These are phyloP conservation scores for Dexiosoma caninum DNA, from an alignment of 2,888 invertebrate genomes.

Conservation along the genomic window DNA sequence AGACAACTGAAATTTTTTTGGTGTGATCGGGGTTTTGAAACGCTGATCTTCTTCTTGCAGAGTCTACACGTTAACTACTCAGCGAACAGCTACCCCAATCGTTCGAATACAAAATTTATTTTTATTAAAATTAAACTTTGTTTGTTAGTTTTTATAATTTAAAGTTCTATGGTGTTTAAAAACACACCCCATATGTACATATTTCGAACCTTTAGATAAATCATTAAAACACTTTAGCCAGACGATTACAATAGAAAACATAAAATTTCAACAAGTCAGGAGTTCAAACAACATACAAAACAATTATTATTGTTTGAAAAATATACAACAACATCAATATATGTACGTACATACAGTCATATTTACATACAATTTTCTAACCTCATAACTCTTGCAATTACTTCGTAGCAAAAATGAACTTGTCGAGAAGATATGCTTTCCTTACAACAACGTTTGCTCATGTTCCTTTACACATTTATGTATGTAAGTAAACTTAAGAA, in stretches of 20 bases:
- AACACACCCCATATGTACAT: too few relatives aligned
- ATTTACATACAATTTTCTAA: conserved; percentile 31
- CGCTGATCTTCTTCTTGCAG: too few relatives aligned
- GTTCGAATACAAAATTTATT: too few relatives aligned
- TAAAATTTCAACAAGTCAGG: conserved; percentile 8
- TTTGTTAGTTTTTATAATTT: too few relatives aligned
- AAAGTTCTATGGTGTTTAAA: too few relatives aligned
- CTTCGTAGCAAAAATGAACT: conserved; percentile 23
- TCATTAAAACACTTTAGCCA: conserved; percentile 49
- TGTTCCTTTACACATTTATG: neutral
- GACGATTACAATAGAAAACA: conserved; percentile 23
- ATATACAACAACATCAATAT: conserved; percentile 10
- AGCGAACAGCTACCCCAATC: too few relatives aligned
- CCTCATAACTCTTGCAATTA: conserved; percentile 60
- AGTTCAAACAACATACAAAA: conserved; percentile 39
- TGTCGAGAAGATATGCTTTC: conserved; percentile 52
- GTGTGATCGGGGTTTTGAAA: too few relatives aligned
- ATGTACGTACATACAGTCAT: neutral
- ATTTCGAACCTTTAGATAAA: conserved; percentile 40
- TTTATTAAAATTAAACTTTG: too few relatives aligned
- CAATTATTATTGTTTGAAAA: conserved; percentile 28
- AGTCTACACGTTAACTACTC: too few relatives aligned
- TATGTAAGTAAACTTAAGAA: neutral
- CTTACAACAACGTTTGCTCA: conserved; percentile 37
- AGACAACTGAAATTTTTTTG: too few relatives aligned